Conservation (phyloP, 2,888 invertebrate species). For the Hirtodrosophila confusa region DNA sequence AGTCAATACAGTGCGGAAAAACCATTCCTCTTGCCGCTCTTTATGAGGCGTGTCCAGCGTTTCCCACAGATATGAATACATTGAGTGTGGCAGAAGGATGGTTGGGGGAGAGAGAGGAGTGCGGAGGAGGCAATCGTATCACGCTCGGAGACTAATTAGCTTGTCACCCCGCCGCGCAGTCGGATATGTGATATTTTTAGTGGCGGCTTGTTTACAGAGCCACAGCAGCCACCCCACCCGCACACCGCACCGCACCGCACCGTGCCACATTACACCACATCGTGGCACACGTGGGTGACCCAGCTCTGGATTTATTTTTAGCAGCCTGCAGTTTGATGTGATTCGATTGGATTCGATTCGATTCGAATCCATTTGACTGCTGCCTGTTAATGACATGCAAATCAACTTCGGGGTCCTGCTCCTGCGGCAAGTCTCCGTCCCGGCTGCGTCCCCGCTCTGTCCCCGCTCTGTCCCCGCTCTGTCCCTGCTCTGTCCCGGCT, state of each 20-base stretch:
- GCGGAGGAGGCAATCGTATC: constrained; percentile 10
- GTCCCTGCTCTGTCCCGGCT: too few species aligned
- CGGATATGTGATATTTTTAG: constrained; percentile 71
- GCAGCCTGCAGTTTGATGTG: constrained; percentile 42
- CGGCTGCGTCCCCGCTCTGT: too few species aligned
- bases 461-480: too few species aligned
- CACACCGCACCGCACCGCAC: background rate
- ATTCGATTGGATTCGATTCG: constrained; percentile 21
- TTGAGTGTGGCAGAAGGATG: constrained; percentile 14
- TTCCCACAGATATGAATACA: constrained; percentile 48
- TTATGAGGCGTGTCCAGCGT: constrained; percentile 45
- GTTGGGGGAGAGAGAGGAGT: background rate
- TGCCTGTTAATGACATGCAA: constrained; percentile 72
- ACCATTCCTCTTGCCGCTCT: constrained; percentile 26
- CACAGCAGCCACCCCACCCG: constrained; percentile 7
- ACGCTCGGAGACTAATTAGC: constrained; percentile 51
- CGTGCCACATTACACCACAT: background rate
- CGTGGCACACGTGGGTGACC: constrained; percentile 5
- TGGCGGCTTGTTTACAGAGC: constrained; percentile 59
- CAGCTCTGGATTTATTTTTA: constrained; percentile 55
- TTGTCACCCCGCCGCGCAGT: constrained; percentile 34
- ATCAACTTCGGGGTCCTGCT: constrained; percentile 68
- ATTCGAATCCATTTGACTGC: constrained; percentile 53
- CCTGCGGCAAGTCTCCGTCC: constrained; percentile 1
- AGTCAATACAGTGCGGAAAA: constrained; percentile 13